Base-by-base conservation (phyloP, 1,140 invertebrate genomes). In the Diplogasteroides magnus region DNA sequence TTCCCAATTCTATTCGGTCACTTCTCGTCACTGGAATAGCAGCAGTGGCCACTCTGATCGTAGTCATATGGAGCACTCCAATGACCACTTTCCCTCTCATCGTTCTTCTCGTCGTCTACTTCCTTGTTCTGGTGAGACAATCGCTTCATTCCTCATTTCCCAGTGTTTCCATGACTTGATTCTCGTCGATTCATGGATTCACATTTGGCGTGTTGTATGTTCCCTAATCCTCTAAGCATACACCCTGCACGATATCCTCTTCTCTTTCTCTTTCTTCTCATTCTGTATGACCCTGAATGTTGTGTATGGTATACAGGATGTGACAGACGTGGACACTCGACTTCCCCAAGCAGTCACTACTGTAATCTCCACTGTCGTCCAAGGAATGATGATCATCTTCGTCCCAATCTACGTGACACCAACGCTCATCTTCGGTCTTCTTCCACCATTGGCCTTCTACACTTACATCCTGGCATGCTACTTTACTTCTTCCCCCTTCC, bases 351-450 rank as follows among this genome's bases (percentile, higher is more conserved):
- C 66, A 13, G 59, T 78, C 15, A 59, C 77, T 19, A 77, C 66
- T 25, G 69, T 78, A 31, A 61, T 77, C 58, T 71, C 67, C 13
- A 62, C 70, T 11, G 55, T 77, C 1, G 63, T 77, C 13, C 73
- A 78, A 65, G 72, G 58, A 15, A 28, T 79, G 1, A 70, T 69
- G 14, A 79, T 78, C 31, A 37, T 78, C 26, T 69, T 60, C 23
- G 74, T 78, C n/a, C 77, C 77, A 19, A 31, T 69, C 15, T 77
- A 80, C 32, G 67, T 68, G 2, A 78, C 77, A n/a, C 77, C 77
- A 2, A 11, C 27, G 2, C 31, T 80, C 2, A 1, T 72, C n/a
- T 29, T 72, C 11, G 19, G 63, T 15, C 61, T 79, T 31, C 23
- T 72, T 27, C 59, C 67, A 11, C 65, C 69, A 19, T 28, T 70